These are phyloP conservation scores for Parochlus steinenii DNA, from an alignment of 2,888 invertebrate genomes.

Conservation along the genomic window DNA sequence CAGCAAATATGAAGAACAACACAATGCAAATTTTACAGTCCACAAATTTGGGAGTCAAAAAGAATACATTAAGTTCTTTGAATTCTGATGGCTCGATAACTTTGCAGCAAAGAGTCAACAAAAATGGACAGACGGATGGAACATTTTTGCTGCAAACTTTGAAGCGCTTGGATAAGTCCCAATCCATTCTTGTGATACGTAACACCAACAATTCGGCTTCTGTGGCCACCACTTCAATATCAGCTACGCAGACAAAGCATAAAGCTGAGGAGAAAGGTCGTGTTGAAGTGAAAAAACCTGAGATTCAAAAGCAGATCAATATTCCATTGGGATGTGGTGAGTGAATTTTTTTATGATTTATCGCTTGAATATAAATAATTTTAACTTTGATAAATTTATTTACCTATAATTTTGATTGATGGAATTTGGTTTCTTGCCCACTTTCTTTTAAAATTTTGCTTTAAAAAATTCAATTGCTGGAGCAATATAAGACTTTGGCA, in stretches of 20 bases:
- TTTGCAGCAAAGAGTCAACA: constrained; percentile 16
- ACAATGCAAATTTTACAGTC: too few relatives aligned
- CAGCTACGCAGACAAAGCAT: constrained; percentile 12
- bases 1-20: constrained; percentile 15
- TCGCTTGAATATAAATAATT: too few relatives aligned
- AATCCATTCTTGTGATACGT: constrained; percentile 29
- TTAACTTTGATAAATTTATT: too few relatives aligned
- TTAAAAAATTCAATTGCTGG: too few relatives aligned
- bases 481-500: too few relatives aligned
- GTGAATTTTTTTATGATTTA: constrained; percentile 20
- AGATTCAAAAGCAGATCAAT: constrained; percentile 23
- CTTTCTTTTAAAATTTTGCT: too few relatives aligned
- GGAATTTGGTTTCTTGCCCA: too few relatives aligned
- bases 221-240: constrained; percentile 1
- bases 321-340: constrained; percentile 31
- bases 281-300: constrained; percentile 21
- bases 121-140: constrained; percentile 14
- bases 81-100: constrained; percentile 17
- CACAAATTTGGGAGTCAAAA: too few relatives aligned
- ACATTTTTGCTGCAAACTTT: constrained; percentile 30
- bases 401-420: too few relatives aligned
- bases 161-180: constrained; percentile 30
- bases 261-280: constrained; percentile 19
- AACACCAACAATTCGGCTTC: constrained; percentile 21
- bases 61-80: too few relatives aligned